Conservation (phyloP, 2,797 vertebrate species). For the Carduelis carduelis region DNA sequence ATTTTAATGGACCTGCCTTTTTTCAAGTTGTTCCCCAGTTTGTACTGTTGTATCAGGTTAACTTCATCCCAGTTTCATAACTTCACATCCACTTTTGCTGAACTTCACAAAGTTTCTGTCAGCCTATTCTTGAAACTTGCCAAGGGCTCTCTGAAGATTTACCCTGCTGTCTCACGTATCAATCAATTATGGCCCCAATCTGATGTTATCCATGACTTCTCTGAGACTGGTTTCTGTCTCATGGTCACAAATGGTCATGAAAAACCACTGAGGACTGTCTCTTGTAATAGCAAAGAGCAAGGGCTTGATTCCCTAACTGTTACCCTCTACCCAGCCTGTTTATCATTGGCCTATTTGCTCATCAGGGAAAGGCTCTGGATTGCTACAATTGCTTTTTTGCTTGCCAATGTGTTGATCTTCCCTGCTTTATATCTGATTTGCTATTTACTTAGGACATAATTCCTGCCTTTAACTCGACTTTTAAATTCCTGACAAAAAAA, state of each 20-base stretch:
- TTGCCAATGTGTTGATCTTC: background rate
- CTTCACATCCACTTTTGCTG: background rate
- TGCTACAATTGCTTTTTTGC: background rate
- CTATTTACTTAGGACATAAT: background rate
- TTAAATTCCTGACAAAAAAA: background rate
- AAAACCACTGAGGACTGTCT: background rate
- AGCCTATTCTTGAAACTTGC: background rate
- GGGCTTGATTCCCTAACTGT: background rate
- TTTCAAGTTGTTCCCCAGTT: background rate
- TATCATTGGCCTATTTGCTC: background rate
- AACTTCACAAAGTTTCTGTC: background rate
- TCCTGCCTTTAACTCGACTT: background rate
- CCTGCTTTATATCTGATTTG: background rate
- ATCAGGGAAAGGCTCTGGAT: background rate
- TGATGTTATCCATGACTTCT: background rate
- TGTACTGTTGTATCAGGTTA: background rate
- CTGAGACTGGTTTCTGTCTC: background rate
- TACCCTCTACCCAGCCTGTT: background rate
- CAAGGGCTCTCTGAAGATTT: background rate
- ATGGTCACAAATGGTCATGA: background rate
- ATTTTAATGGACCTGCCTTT: background rate
- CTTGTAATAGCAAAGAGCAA: background rate
- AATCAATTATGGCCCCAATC: accelerated
- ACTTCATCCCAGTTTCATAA: background rate
- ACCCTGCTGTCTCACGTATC: accelerated